These are phyloP conservation scores for Paramormyrops kingsleyae DNA, from an alignment of 2,113 vertebrate species.

Conservation along the genomic window DNA sequence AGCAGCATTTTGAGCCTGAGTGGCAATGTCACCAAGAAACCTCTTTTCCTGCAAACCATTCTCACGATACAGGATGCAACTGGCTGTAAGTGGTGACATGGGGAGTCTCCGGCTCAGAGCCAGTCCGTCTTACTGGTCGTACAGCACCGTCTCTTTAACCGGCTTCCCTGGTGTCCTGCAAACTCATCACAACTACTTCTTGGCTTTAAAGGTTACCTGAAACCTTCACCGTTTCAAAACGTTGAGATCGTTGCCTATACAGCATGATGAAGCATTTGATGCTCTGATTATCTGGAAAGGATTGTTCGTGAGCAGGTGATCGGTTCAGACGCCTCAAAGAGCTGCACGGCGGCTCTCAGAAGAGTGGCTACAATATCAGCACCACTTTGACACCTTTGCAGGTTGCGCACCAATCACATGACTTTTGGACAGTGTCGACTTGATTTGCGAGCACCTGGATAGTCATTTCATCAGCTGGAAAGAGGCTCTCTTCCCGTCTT, in stretches of 20 bases:
- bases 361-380: not conserved
- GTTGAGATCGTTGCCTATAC: not conserved
- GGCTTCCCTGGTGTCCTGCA: not conserved
- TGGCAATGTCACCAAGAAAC: not conserved
- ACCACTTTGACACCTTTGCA: not conserved
- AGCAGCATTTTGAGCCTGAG: constrained; percentile 18
- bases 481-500: not conserved
- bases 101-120: not conserved
- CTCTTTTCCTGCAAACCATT: not conserved
- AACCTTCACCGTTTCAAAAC: not conserved
- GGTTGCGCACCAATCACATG: not conserved
- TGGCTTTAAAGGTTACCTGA: not conserved
- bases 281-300: not conserved
- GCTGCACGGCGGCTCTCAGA: not conserved
- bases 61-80: not conserved
- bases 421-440: not conserved
- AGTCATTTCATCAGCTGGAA: not conserved
- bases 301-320: not conserved
- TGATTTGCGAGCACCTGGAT: not conserved
- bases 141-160: not conserved
- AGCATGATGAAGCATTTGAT: not conserved
- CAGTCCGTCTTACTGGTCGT: not conserved
- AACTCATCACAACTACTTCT: not conserved
- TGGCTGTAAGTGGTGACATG: not conserved
- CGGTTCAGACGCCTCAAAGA: not conserved